A percentile compares a stretch with the other conserved stretches of the same genome.
Conservation (phyloP, 2,888 invertebrate species). For the Carpatolechia fugitivella region DNA sequence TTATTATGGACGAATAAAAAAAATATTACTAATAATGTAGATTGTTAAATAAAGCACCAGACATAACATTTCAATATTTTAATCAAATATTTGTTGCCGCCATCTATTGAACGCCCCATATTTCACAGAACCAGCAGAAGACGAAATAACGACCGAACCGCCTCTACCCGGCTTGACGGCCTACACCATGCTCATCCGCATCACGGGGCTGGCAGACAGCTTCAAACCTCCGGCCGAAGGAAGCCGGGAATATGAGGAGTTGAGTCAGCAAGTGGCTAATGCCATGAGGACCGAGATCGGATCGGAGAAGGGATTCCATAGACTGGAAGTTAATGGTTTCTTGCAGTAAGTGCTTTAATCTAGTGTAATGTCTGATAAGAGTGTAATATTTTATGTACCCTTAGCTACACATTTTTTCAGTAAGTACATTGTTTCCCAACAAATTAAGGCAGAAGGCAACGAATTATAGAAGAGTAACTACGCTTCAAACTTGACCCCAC, state of each 20-base stretch:
- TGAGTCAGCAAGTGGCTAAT: slow-evolving; percentile 77
- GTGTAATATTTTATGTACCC: not conserved
- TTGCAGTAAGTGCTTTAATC: slow-evolving; percentile 78
- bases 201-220: slow-evolving; percentile 87
- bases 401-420: not conserved
- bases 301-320: slow-evolving; percentile 81
- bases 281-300: slow-evolving; percentile 36
- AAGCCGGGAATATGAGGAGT: slow-evolving; percentile 84
- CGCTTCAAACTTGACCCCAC: no score
- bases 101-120: no score
- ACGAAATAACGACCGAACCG: slow-evolving; percentile 78
- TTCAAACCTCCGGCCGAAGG: slow-evolving; percentile 86
- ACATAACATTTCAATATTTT: no score
- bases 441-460: no score
- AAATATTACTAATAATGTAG: no score
- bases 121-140: slow-evolving; percentile 77
- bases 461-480: no score
- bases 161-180: slow-evolving; percentile 82
- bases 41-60: no score
- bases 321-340: slow-evolving; percentile 84
- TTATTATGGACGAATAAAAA: no score
- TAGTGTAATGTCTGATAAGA: not conserved
- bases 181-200: slow-evolving; percentile 85
- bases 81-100: no score
- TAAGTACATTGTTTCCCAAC: not conserved